Evolutionary conservation across 2,113 vertebrate species (phyloP), one percentile per base, ranked within the genome.

Genomic region (Carlito syrichta): DNA sequence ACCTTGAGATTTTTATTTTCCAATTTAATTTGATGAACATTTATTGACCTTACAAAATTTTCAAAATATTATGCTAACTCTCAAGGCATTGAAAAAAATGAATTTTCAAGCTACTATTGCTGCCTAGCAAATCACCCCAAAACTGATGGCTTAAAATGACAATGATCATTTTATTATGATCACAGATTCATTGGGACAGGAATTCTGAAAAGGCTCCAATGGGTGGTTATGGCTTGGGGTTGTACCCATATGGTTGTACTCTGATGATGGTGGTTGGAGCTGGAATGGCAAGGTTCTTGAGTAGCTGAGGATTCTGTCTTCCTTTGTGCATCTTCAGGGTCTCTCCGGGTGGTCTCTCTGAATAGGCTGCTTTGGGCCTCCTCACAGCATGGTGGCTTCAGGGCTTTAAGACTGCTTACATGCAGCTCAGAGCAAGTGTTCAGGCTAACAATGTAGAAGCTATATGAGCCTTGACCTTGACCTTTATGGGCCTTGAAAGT

Each of bases 31-130:
- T 83, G 52, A 58, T 89, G 73, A 94, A 48, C 23, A 63, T 43
- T 93, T 91, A 50, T 52, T 90, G 63, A 62, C 30, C 38, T 96
- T 86, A 45, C 48, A 63, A 69, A 89, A 86, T 96, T 66, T 82
- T 79, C 76, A 87, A 79, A 79, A 86, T 74, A 84, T 9, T n/a
- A 11, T 68, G 43, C 12, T 43, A 76, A 62, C 35, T 73, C 12
- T 95, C 50, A 77, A 95, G 23, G 22, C 54, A 79, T 56, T 81
- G 8, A 25, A 9, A 69, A 82, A 66, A 71, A 23, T 30, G 12
- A 58, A 9, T 63, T 89, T 82, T 63, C 19, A 7, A n/a, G 22
- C 89, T 89, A 60, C 43, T 17, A 35, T 58, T 68, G 35, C 69
- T 89, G 2, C 58, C 27, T 78, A 52, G 48, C 12, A 86, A 92